phyloP scores from a whole-genome alignment of 2,113 vertebrate genomes.

The Geococcyx californianus region DNA sequence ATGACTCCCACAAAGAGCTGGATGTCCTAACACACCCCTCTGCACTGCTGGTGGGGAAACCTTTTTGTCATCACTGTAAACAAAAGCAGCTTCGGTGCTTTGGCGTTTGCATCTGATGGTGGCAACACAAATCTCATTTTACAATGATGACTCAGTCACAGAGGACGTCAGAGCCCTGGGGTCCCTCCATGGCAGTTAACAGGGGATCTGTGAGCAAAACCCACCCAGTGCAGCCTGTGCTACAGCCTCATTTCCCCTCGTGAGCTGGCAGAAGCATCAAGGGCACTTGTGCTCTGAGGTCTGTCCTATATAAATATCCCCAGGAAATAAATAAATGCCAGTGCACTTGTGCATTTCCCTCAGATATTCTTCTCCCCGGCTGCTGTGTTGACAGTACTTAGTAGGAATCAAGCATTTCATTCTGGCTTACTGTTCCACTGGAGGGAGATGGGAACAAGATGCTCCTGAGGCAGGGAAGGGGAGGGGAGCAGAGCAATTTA shows the following conservation, averaged over 20 bases:
- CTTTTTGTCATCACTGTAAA: too few species aligned
- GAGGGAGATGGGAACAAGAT: conserved; percentile 63
- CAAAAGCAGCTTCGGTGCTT: too few species aligned
- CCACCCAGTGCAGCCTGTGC: not conserved
- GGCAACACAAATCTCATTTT: too few species aligned
- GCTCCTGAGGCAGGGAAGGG: conserved; percentile 53
- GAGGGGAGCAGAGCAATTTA: not conserved
- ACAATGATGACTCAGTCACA: not conserved
- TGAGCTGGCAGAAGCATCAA: conserved; percentile 39
- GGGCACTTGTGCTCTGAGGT: conserved; percentile 68
- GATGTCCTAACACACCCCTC: not conserved
- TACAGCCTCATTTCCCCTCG: conserved; percentile 44
- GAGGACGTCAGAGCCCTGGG: conserved; percentile 7
- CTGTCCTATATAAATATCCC: conserved; percentile 71
- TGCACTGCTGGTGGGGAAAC: too few species aligned
- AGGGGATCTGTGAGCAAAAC: not conserved
- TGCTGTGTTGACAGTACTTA: conserved; percentile 66
- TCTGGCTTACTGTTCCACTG: conserved; percentile 57
- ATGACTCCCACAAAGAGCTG: not conserved
- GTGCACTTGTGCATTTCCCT: conserved; percentile 64
- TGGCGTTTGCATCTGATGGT: too few species aligned
- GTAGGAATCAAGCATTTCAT: conserved; percentile 58
- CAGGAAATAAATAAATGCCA: conserved; percentile 73
- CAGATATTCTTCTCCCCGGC: conserved; percentile 68
- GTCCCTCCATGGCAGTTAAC: not conserved